Base-by-base conservation (phyloP, 2,113 vertebrate genomes). In the Steatornis caripensis region DNA sequence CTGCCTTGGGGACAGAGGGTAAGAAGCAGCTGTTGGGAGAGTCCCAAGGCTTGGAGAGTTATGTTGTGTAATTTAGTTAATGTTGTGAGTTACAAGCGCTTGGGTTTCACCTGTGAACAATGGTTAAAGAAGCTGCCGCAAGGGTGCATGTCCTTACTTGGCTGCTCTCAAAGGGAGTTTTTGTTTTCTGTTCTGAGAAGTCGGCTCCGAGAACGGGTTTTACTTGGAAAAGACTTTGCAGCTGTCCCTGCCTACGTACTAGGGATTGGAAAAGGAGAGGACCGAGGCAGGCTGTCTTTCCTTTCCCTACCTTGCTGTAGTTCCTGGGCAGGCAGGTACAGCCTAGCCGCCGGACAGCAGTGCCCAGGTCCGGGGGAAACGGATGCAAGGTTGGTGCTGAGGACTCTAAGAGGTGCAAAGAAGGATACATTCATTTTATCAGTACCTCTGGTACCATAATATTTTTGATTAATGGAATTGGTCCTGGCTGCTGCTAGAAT, bases 171-270 rank as follows among this genome's bases (percentile, higher is more conserved):
- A 2, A 37, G n/a, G 43, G 27, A 61, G 4, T 13, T 72, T 13
- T 6, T 5, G 4, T 15, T 46, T 65, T 15, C 5, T 54, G 2
- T 75, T 48, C 12, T 29, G 45, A 57, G 36, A 78, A 77, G 22
- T 46, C 0, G 0, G 15, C 53, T 69, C 36, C 19, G 57, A 43
- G 58, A 69, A 18, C n/a, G 64, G 20, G 6, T 26, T 68, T 36
- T 48, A 13, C 39, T 51, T 77, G 15, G 36, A 34, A 57, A 36
- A 69, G 53, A 3, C 36, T 89, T 79, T 13, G 7, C 32, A 51
- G 0, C 12, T 29, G 5, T 32, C n/a, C 16, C 54, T 17, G 16
- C 54, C 17, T 29, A 7, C 6, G 2, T n/a, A 6, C 1, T 18
- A 6, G 74, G 29, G 20, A 3, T 30, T 64, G 2, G 54, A 19